Conservation (phyloP, 2,113 vertebrate species). For the Butorides virescens region DNA sequence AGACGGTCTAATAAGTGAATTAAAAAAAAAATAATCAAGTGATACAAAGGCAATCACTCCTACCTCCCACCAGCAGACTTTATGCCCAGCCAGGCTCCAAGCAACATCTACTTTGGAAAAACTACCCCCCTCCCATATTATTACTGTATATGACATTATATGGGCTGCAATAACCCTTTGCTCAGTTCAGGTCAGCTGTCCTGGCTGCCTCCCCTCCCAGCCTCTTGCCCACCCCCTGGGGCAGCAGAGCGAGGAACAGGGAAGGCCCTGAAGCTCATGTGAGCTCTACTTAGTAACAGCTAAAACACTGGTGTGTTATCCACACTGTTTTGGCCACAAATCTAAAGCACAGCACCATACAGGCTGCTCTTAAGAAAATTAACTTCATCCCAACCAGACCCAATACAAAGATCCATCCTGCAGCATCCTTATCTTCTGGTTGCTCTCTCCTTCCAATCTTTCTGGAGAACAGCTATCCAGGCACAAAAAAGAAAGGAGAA, state of each 20-base stretch:
- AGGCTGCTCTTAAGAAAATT: not conserved
- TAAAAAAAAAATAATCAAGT: not conserved
- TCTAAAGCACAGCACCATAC: not conserved
- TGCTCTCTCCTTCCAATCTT: not conserved
- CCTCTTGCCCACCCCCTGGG: not conserved
- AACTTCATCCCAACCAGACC: not conserved
- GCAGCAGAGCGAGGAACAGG: not conserved
- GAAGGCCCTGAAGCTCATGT: not conserved
- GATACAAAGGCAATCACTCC: not conserved
- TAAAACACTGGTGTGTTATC: not conserved
- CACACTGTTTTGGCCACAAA: not conserved
- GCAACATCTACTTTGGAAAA: not conserved
- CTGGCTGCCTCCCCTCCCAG: not conserved
- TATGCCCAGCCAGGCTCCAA: not conserved
- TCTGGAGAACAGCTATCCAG: not conserved
- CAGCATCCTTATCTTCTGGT: not conserved
- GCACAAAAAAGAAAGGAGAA: not conserved
- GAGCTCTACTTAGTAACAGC: not conserved
- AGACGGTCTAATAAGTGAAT: not conserved
- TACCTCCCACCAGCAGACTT: not conserved
- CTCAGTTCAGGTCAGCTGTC: not conserved
- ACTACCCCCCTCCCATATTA: not conserved
- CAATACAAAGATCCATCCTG: not conserved
- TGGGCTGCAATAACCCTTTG: not conserved
- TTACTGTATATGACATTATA: not conserved